These are phyloP conservation scores for Porites australiensis DNA, from an alignment of 64 coral and sea anemone genomes.

Conservation along the genomic window DNA sequence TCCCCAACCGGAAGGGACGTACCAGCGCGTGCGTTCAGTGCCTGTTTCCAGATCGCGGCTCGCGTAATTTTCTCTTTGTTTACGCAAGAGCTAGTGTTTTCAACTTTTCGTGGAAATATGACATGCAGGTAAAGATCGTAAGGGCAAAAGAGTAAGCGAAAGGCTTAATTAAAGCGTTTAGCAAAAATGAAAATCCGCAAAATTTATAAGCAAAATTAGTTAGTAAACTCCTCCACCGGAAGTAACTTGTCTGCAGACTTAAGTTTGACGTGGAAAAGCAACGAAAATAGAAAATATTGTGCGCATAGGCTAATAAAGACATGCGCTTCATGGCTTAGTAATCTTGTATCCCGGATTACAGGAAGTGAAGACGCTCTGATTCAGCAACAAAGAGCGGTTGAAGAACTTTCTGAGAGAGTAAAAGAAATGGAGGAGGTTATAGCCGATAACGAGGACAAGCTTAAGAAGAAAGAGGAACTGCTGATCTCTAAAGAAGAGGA, in stretches of 20 bases:
- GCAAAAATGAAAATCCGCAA: not conserved
- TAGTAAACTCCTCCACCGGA: too few species aligned
- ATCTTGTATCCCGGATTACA: not conserved
- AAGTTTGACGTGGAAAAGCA: too few species aligned
- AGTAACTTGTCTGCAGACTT: too few species aligned
- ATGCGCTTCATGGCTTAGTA: not conserved
- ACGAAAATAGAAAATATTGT: not conserved
- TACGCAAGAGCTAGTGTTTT: not conserved
- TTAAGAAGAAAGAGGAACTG: not conserved
- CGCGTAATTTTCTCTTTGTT: not conserved
- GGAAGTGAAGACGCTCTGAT: constrained; percentile 25
- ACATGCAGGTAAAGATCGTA: not conserved
- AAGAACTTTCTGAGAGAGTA: constrained; percentile 14
- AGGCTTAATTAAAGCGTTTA: not conserved
- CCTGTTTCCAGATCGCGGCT: not conserved
- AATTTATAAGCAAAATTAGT: too few species aligned
- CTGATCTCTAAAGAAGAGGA: constrained; percentile 49
- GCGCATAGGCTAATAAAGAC: too few species aligned
- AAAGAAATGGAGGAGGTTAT: constrained; percentile 4
- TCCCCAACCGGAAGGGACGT: not conserved
- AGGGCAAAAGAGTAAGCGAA: not conserved
- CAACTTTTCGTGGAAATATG: not conserved
- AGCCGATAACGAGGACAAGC: constrained; percentile 53
- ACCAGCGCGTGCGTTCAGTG: not conserved
- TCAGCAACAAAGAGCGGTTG: constrained; percentile 14